Base-by-base conservation (phyloP, 2,888 invertebrate species). In the Amphipoea oculea region DNA sequence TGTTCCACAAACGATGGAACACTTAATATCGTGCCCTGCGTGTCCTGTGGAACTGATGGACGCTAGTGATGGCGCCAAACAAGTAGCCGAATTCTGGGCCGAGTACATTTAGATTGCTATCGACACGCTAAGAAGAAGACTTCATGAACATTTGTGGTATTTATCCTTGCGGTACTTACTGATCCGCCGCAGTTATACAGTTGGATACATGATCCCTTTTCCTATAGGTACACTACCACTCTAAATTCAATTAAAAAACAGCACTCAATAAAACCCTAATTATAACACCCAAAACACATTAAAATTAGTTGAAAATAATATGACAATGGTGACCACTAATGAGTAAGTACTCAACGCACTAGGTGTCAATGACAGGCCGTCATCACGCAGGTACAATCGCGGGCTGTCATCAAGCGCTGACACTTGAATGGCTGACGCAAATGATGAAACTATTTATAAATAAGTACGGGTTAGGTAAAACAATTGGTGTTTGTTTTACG, bases 321-420 rank as follows among this genome's bases (percentile, higher is more conserved):
- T 67, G 66, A 78, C 65, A 83, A 87, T 80, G 12, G 73, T 57
- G 72, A 65, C 63, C 82, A 75, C 76, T 85, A 81, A 86, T 80
- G 78, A 82, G 70, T 66, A 67, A 76, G 67, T 70, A 81, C 81
- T 86, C 79, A 60, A 78, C 76, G 83, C 85, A 73, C 81, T 83
- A 85, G 83, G 82, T 88, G 89, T 87, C 86, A 79, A 2, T 85
- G 86, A 85, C 90, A 90, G 85, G 12, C 29, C 70, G 20, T 76
- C 83, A 84, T 23, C 71, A 42, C 29, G 42, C 90, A 90, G 87
- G 84, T 85, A 84, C 76, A 68, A 87, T 73, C 62, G 75, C 69
- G 60, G n/a, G 68, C 68, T 76, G 60, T 72, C 84, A 82, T 79
- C 84, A 62, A 54, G 40, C 67, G 65, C 82, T 85, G 85, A 86